Base-by-base conservation (phyloP, 1,140 invertebrate genomes). In the Steinernema khuongi region DNA sequence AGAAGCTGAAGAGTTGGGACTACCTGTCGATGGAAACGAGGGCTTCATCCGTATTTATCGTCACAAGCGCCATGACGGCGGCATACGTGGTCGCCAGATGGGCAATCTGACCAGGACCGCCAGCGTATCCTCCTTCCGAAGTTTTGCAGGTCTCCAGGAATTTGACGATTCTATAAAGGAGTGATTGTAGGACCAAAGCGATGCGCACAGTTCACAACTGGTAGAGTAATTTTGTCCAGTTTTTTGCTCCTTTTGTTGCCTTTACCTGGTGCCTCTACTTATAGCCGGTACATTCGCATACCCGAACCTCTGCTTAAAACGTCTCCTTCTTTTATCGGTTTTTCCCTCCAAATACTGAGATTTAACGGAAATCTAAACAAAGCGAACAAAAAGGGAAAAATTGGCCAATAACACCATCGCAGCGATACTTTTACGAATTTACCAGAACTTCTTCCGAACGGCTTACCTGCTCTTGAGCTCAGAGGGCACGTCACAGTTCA, bases 41-140 rank as follows among this genome's bases (percentile, higher is more conserved):
- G 36, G 94, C 93, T 86, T 93, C 90, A 85, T 91, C 88, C 18
- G 91, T 94, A 43, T 92, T 92, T 78, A 99, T 90, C 28, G 92
- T 93, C 82, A 91, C 92, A 0, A 98, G 87, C 17, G 93, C 90
- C 88, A 93, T 94, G 0, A 98, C 90, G 76, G 96, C 94, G 66
- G 95, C 96, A 88, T 97, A 99, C 1, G 96, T 97, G 30, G 95
- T 90, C 0, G 96, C 96, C 68, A 99, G 88, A 88, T 99, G 96
- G 30, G 94, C 87, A 82, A 90, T 87, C 86, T 98, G 96, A 1
- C 90, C 90, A 0, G 94, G 95, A 19, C 95, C 95, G 78, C 96
- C 88, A 87, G 43, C 76, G 66, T 79, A 79, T 2, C 78, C 76
- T 11, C 77, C 73, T 14, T 79, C 70, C 17, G 31, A 30, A 31